phyloP scores from a whole-genome alignment of 1,140 invertebrate genomes.

The Drosophila saltans region DNA sequence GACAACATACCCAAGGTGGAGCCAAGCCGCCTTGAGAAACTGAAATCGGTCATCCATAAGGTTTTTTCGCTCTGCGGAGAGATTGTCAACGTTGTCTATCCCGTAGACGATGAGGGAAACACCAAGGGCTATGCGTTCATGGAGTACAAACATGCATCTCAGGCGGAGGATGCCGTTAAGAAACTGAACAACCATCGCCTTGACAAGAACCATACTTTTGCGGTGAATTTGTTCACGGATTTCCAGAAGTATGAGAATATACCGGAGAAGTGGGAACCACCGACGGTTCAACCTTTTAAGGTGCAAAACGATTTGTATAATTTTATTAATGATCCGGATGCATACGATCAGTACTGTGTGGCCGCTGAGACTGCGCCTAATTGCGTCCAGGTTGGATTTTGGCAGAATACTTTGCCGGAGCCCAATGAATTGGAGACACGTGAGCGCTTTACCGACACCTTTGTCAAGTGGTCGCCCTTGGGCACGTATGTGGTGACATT shows the following conservation, averaged over 20 bases:
- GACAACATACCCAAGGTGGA: slow-evolving; percentile 98
- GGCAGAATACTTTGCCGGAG: slow-evolving; percentile 95
- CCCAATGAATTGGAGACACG: slow-evolving; percentile 92
- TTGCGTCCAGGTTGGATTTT: slow-evolving; percentile 91
- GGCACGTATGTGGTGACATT: slow-evolving; percentile 98
- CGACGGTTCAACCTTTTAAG: slow-evolving; percentile 93
- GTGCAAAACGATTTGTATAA: slow-evolving; percentile 95
- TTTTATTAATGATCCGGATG: slow-evolving; percentile 96
- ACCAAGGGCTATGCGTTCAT: slow-evolving; percentile 98
- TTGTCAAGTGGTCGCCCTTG: slow-evolving; percentile 97
- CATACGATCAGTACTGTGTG: slow-evolving; percentile 97
- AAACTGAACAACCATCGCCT: slow-evolving; percentile 96
- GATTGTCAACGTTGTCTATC: slow-evolving; percentile 96
- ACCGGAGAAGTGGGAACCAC: slow-evolving; percentile 96
- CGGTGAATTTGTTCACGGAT: slow-evolving; percentile 97
- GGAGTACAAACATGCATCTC: slow-evolving; percentile 92
- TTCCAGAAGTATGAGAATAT: slow-evolving; percentile 97
- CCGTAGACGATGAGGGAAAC: slow-evolving; percentile 90
- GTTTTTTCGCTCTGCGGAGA: slow-evolving; percentile 96
- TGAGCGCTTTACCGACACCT: slow-evolving; percentile 89
- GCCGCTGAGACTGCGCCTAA: slow-evolving; percentile 90
- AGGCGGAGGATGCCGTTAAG: slow-evolving; percentile 94
- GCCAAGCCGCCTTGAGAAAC: slow-evolving; percentile 94
- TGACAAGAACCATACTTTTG: slow-evolving; percentile 98
- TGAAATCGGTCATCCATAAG: slow-evolving; percentile 96